Evolutionary conservation across 2,797 vertebrate genomes (phyloP).

Genomic region (Geotrypetes seraphini): DNA sequence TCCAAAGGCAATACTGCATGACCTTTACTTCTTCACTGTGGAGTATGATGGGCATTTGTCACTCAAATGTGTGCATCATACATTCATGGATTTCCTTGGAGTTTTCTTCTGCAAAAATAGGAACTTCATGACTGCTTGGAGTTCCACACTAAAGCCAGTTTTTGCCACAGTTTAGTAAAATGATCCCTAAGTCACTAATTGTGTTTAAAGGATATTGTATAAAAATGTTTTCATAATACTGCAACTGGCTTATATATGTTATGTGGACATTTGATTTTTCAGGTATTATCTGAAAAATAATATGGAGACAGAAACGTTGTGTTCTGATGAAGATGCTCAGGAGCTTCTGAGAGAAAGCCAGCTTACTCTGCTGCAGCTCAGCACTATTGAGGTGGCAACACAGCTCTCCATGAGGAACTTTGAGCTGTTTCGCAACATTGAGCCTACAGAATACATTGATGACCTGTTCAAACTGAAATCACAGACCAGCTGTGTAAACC

Average conservation of each 20-base stretch:
- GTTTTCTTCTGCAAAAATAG: too few relatives aligned
- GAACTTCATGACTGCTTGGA: too few relatives aligned
- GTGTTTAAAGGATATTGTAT: rapidly evolving
- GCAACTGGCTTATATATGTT: too few relatives aligned
- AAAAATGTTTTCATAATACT: too few relatives aligned
- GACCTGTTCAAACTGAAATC: slow-evolving; percentile 90
- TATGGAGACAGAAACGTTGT: slow-evolving; percentile 96
- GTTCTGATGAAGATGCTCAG: slow-evolving; percentile 95
- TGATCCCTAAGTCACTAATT: background rate
- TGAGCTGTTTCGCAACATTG: slow-evolving; percentile 91
- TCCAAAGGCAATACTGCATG: too few relatives aligned
- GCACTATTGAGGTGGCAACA: slow-evolving; percentile 89
- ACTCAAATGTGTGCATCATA: too few relatives aligned
- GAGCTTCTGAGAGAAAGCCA: slow-evolving; percentile 88
- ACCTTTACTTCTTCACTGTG: too few relatives aligned
- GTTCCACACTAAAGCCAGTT: too few relatives aligned
- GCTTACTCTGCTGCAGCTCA: slow-evolving; percentile 86
- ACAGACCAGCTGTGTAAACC: slow-evolving; percentile 72
- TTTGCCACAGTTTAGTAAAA: too few relatives aligned
- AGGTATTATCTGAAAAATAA: slow-evolving; percentile 98
- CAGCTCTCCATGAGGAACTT: slow-evolving; percentile 96
- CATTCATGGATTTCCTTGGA: too few relatives aligned
- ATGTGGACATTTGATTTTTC: too few relatives aligned
- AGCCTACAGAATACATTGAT: slow-evolving; percentile 95
- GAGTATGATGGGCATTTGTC: too few relatives aligned